Percentiles rank a stretch among this genome's conserved stretches.
Evolutionary conservation across 1,140 invertebrate species (phyloP).

Genomic region (Dendrolimus kikuchii): DNA sequence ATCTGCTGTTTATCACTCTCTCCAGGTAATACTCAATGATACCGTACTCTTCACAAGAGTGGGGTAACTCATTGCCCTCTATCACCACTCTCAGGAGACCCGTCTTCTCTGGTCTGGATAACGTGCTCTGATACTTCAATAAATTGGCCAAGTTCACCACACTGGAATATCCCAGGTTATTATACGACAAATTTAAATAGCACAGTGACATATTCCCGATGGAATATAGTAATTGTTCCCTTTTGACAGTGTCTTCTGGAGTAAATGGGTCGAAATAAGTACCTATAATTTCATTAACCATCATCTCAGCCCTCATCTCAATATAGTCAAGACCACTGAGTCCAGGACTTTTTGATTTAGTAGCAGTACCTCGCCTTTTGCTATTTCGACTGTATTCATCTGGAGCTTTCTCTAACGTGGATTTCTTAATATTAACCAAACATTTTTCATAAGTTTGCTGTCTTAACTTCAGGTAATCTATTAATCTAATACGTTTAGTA

Average conservation of each 20-base stretch:
- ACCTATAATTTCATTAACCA: conserved; percentile 8
- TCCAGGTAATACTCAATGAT: conserved; percentile 1
- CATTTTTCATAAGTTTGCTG: conserved; percentile 13
- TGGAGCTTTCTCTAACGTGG: neutral
- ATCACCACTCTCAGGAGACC: conserved; percentile 16
- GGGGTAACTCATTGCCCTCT: conserved; percentile 18
- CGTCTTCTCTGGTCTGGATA: neutral
- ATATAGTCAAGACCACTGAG: neutral
- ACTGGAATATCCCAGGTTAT: conserved; percentile 12
- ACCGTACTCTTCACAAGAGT: conserved; percentile 1
- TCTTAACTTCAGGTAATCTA: conserved; percentile 14
- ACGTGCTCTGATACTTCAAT: conserved; percentile 10
- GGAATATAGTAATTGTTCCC: conserved; percentile 8
- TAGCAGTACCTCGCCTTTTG: neutral
- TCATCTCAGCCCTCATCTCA: conserved; percentile 4
- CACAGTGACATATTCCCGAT: conserved; percentile 17
- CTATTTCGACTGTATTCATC: conserved; percentile 4
- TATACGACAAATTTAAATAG: conserved; percentile 22
- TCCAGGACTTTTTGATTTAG: conserved; percentile 1
- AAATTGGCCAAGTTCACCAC: conserved; percentile 11
- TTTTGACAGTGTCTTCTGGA: neutral
- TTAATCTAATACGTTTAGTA: conserved; percentile 8
- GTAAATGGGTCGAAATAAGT: conserved; percentile 11
- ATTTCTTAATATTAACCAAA: conserved; percentile 4
- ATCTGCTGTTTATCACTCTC: neutral